Evolutionary conservation across 2,888 invertebrate species (phyloP), one percentile per base, ranked within the genome.

Genomic region (Hyppa rectilinea): DNA sequence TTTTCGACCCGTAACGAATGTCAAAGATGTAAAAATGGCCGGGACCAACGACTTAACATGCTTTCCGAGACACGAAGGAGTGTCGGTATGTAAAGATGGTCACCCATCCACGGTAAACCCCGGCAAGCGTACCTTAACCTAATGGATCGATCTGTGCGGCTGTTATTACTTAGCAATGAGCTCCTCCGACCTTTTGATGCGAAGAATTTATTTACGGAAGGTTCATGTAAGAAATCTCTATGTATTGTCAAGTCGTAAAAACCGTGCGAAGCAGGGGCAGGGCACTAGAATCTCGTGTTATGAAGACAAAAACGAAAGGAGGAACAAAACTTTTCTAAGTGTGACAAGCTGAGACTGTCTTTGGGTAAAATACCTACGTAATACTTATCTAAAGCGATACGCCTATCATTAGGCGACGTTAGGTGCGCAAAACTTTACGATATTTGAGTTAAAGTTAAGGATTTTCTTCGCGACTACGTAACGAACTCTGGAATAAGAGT

Each of bases 371-470:
- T 17, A 61, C 47, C 40, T 34, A 60, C 34, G 49, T 50, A 31
- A 52, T 75, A 75, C n/a, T 69, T 55, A 76, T 50, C 62, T 67
- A 59, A 79, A 82, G 58, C 66, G 80, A 78, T 80, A 75, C 66
- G 70, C 56, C 65, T 83, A 83, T 76, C 78, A 85, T 82, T 80
- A 75, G 60, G 71, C 60, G 31, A 60, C 34, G 53, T 63, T 55
- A 60, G 53, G 53, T 52, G 31, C 61, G 77, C 62, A 36, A 59
- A 82, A 82, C 62, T 80, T 82, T 5, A 50, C 50, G 67, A 76
- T 80, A 66, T 78, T 85, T 80, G 75, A 78, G 74, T 81, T 82
- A 14, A 72, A 73, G 67, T 85, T 63, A 47, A 81, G 47, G 66
- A 80, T 76, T 82, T 82, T 62, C 75, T 72, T 70, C 63, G 66